Conservation (phyloP, 2,113 vertebrate species). For the Dendrocopos noguchii region DNA sequence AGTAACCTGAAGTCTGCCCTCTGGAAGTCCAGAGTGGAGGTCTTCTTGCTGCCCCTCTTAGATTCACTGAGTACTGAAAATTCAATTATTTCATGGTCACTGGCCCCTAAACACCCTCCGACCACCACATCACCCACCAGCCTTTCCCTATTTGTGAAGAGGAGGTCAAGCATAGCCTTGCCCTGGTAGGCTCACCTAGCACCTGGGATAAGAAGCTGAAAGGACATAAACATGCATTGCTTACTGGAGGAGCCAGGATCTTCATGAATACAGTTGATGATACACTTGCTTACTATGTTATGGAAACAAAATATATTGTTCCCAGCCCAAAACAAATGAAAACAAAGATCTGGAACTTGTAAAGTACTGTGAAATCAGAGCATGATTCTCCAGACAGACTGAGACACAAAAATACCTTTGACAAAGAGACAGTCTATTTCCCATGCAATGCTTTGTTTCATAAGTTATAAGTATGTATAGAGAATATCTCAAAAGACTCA, state of each 20-base stretch:
- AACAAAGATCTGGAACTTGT: background rate
- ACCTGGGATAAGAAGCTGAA: background rate
- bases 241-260: background rate
- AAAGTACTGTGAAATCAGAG: background rate
- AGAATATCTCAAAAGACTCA: background rate
- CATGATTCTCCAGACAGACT: background rate
- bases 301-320: background rate
- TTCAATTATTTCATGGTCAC: too few relatives aligned
- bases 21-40: too few relatives aligned
- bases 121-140: too few relatives aligned
- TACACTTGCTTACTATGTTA: accelerated
- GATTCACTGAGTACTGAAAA: too few relatives aligned
- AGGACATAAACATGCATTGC: accelerated
- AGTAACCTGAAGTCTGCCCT: too few relatives aligned
- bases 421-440: background rate
- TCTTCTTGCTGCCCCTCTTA: too few relatives aligned
- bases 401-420: background rate
- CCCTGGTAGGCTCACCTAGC: too few relatives aligned
- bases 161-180: too few relatives aligned
- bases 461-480: background rate
- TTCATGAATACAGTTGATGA: background rate
- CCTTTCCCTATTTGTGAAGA: too few relatives aligned
- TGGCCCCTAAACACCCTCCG: too few relatives aligned
- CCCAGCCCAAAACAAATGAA: background rate
- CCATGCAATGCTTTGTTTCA: background rate